Conservation (phyloP, 53 echinoderm and acorn worm genomes). For the Pentamera pediparva region DNA sequence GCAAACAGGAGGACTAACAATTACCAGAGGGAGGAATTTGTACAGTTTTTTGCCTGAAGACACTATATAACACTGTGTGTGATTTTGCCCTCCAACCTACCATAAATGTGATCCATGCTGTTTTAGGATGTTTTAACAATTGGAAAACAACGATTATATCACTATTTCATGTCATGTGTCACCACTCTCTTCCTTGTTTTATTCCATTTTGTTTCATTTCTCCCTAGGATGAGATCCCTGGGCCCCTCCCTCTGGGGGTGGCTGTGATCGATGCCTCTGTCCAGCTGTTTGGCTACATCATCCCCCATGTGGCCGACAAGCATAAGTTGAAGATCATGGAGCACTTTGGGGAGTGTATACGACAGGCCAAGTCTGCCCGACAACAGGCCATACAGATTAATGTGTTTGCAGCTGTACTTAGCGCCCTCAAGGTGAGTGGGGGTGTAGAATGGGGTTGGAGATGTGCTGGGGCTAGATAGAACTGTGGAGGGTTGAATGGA, state of each 20-base stretch:
- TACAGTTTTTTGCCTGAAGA: no score
- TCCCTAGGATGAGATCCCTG: conserved; percentile 71
- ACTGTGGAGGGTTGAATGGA: no score
- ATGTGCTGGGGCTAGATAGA: no score
- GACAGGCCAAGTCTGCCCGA: conserved; percentile 86
- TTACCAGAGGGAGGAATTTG: no score
- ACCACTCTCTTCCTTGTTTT: background rate
- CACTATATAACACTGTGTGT: no score
- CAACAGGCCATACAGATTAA: conserved; percentile 97
- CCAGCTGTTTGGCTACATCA: conserved; percentile 76
- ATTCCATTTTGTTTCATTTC: background rate
- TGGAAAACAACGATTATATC: no score
- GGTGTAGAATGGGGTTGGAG: no score
- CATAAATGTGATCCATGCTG: no score
- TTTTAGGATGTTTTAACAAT: background rate
- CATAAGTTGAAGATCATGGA: conserved; percentile 92
- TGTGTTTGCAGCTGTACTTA: conserved; percentile 91
- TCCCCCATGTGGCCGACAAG: conserved; percentile 92
- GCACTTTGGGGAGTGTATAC: conserved; percentile 88
- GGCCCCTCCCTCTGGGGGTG: conserved; percentile 92
- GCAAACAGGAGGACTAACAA: no score
- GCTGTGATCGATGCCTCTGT: conserved; percentile 97
- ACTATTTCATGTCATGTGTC: no score
- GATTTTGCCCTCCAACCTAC: no score
- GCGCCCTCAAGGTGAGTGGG: conserved; percentile 88